Evolutionary conservation across 2,797 vertebrate species (phyloP).

Genomic region (Glyptemys insculpta): DNA sequence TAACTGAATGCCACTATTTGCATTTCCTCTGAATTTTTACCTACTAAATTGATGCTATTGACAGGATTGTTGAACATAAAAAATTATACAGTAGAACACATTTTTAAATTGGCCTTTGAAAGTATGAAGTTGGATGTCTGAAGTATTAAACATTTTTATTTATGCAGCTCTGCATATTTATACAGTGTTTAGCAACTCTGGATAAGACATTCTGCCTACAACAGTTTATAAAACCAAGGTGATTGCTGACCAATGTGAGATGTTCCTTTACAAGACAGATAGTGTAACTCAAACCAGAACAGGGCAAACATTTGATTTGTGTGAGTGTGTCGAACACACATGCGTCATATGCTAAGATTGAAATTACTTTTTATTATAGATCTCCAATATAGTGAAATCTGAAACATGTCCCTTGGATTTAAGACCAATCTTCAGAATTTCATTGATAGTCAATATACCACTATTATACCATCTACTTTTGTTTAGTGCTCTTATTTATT

Average conservation of each 20-base stretch:
- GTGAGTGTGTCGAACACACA: not conserved
- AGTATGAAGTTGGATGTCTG: not conserved
- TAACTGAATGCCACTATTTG: not conserved
- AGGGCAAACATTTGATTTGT: not conserved
- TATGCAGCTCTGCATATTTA: not conserved
- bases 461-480: not conserved
- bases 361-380: not conserved
- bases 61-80: not conserved
- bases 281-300: not conserved
- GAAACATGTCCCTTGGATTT: not conserved
- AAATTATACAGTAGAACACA: not conserved
- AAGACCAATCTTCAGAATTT: not conserved
- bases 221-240: not conserved
- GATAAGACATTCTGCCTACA: not conserved
- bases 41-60: not conserved
- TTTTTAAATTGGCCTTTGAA: not conserved
- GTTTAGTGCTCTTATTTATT: slow-evolving; percentile 37
- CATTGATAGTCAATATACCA: not conserved
- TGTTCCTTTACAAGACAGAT: not conserved
- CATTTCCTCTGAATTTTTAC: not conserved
- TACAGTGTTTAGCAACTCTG: not conserved
- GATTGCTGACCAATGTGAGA: not conserved
- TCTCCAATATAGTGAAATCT: not conserved
- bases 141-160: not conserved
- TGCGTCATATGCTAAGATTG: not conserved